A percentile compares a stretch with the other conserved stretches of the same genome.
These are phyloP conservation scores for Lasioglossum vierecki DNA, from an alignment of 2,888 invertebrate species.

Conservation along the genomic window DNA sequence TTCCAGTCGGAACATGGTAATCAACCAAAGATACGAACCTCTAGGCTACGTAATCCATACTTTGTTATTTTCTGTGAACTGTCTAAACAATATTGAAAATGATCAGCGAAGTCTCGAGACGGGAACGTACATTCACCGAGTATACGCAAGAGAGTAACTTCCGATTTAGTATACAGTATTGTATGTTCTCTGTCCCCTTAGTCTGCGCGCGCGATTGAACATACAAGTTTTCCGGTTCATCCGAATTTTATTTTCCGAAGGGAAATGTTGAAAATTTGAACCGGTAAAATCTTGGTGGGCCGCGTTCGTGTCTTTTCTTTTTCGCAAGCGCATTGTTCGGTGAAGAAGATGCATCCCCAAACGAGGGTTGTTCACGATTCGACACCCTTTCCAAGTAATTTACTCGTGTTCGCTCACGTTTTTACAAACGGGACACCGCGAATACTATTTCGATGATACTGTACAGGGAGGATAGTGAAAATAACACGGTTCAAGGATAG, in stretches of 20 bases:
- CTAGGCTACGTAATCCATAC: slow-evolving; percentile 9
- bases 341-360: not conserved
- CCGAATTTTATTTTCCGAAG: not conserved
- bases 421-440: not conserved
- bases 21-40: not conserved
- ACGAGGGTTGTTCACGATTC: not conserved
- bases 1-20: slow-evolving; percentile 11
- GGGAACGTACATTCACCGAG: not conserved
- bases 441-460: not conserved
- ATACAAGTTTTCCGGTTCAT: not conserved
- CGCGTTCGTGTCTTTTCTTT: not conserved
- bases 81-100: not conserved
- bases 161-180: not conserved
- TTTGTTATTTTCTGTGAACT: slow-evolving; percentile 7
- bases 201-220: not conserved
- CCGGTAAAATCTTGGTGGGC: not conserved
- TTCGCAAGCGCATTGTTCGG: not conserved
- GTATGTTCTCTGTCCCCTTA: slow-evolving; percentile 4
- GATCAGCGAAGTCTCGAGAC: not conserved
- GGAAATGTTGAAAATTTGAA: not conserved
- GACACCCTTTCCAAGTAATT: not conserved
- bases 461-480: too few species aligned
- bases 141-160: not conserved
- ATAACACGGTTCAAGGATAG: too few species aligned
- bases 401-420: not conserved